Evolutionary conservation across 1,140 invertebrate species (phyloP), one percentile per base, ranked within the genome.

Genomic region (Bombus fervidus): DNA sequence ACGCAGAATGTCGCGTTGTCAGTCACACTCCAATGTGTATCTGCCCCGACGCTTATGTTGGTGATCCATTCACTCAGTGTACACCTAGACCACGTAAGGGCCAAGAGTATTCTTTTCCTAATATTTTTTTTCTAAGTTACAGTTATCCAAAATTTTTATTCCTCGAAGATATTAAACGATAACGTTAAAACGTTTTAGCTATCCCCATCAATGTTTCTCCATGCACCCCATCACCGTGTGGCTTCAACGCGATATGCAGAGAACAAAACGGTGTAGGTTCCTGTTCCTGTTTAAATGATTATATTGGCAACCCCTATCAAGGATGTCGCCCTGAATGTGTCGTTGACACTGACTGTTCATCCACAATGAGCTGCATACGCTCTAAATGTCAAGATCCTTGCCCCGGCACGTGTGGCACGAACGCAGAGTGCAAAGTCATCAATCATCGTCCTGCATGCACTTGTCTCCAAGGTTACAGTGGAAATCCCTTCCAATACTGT

Each of bases 31-130:
- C 96, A 1, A 95, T 95, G 79, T 96, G 97, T 92, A 96, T 96
- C 91, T 98, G 97, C 92, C 95, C 95, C 28, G 90, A 95, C 78
- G 96, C 96, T 78, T 97, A 96, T 92, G 96, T 96, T 75, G 97
- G 98, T 53, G 97, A 98, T 96, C 97, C 98, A 47, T 97, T 98
- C 89, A 93, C 96, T 25, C 94, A 96, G 87, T 98, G 97, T 92
- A 94, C 76, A 18, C 59, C 64, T 1, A 86, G 53, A 15, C 74
- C 72, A 74, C 78, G 89, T 90, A 90, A 90, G 89, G 6, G 8
- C 15, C 31, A 34, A 34, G n/a, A 66, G 31, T 13, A 34, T 66
- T 64, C 4, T 64, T n/a, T 64, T 13, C 6, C 3, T n/a, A 62
- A 18, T 8, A 66, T 0, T 22, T 66, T 66, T 34, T 18, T 34